These are phyloP conservation scores for Phyllotreta cruciferae DNA, from an alignment of 2,888 invertebrate species.

Conservation along the genomic window DNA sequence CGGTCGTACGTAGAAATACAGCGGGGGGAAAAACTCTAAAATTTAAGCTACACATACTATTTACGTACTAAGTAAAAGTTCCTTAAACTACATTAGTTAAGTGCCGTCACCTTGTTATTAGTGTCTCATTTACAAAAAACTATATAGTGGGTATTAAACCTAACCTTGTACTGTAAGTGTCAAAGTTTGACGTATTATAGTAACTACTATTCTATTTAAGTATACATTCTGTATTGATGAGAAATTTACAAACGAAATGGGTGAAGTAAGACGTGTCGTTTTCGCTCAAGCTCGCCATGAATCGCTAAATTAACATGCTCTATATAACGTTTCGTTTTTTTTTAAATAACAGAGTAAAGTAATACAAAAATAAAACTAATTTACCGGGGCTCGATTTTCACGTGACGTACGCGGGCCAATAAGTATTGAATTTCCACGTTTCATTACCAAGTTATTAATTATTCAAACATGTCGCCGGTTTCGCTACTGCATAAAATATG, in stretches of 20 bases:
- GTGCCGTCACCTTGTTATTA: constrained; percentile 60
- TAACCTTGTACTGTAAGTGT: constrained; percentile 59
- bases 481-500: no score
- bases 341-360: no score
- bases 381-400: no score
- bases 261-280: constrained; percentile 11
- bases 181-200: constrained; percentile 51
- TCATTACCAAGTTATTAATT: no score
- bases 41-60: constrained; percentile 50
- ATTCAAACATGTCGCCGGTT: no score
- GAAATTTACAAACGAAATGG: constrained; percentile 47
- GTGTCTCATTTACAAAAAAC: constrained; percentile 59
- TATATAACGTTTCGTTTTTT: no score
- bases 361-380: no score
- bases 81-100: constrained; percentile 59
- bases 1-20: constrained; percentile 47
- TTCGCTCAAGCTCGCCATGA: no score
- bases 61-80: constrained; percentile 55
- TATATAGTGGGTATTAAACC: constrained; percentile 56
- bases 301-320: no score
- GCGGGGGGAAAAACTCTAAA: constrained; percentile 42
- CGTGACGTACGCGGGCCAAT: no score
- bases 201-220: constrained; percentile 54
- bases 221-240: constrained; percentile 52
- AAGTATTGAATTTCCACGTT: no score